Evolutionary conservation across 2,113 vertebrate genomes (phyloP), one percentile per base, ranked within the genome.

Genomic region (Genyomyrus donnyi): DNA sequence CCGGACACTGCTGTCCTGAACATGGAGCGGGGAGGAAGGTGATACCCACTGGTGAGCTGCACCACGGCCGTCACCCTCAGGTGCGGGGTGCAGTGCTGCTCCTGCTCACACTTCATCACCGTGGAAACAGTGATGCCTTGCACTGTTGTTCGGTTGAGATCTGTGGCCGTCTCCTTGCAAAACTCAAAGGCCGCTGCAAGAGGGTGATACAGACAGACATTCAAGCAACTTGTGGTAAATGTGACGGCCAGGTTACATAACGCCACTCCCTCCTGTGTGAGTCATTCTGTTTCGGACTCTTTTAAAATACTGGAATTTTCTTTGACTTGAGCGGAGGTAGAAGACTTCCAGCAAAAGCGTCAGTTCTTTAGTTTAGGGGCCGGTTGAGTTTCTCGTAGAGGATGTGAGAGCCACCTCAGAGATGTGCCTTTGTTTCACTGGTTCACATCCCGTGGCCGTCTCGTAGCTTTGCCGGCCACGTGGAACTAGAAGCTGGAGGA

Each of bases 111-210:
- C 87, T 92, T 95, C 96, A 98, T 96, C 85, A 94, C 96, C 0
- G 97, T 97, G 86, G 96, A 97, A 15, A 98, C 91, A 50, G 92
- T 95, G 94, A 97, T 91, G 89, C 94, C 93, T 88, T 91, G 93
- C 92, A 98, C 92, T 10, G 95, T 56, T 15, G 92, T 11, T 10
- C 88, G 87, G 90, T 93, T 91, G 50, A 97, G 53, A 83, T 93
- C 91, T 0, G 58, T 4, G 0, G 95, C 84, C 0, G 91, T 80
- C 1, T 87, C 90, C 49, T 90, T 94, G 92, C 97, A 98, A 70
- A 93, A 92, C 15, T 90, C 91, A 90, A 93, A 49, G 49, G 89
- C 86, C 31, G 66, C 95, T 95, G 35, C 3, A 9, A 45, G 45
- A 5, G 77, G 88, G 5, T 88, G 42, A 4, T 9, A 77, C 19